These are phyloP conservation scores for Sesamia nonagrioides DNA, from an alignment of 1,140 invertebrate genomes.

Conservation along the genomic window DNA sequence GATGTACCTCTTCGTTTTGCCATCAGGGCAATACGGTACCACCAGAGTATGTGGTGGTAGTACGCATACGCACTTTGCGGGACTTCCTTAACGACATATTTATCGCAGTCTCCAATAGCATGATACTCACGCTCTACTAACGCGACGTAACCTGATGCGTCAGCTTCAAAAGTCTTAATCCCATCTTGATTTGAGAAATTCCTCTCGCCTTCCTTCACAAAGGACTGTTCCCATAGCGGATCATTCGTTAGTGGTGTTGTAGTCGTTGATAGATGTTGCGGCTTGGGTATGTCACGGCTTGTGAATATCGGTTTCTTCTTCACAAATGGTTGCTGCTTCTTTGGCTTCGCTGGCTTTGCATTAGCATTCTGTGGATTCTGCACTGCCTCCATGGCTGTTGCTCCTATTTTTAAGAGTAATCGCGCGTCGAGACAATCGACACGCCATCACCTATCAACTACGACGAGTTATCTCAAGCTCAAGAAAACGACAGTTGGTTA, in stretches of 20 bases:
- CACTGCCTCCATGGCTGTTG: no score
- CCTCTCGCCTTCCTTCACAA: neutral
- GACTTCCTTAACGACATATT: neutral
- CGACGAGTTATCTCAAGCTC: no score
- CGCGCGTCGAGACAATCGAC: no score
- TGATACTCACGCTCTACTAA: neutral
- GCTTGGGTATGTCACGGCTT: neutral
- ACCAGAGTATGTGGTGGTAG: constrained; percentile 26
- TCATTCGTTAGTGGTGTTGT: neutral
- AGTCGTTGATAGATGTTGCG: neutral
- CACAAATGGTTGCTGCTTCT: neutral
- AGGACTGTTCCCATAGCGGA: neutral
- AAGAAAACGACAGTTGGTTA: no score
- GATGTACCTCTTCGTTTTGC: neutral
- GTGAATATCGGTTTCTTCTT: neutral
- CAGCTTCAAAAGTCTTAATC: neutral
- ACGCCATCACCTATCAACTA: no score
- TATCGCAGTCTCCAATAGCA: constrained; percentile 1
- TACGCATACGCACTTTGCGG: constrained; percentile 17
- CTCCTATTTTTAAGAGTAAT: no score
- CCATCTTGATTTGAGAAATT: neutral
- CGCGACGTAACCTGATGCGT: neutral
- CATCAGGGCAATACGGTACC: constrained; percentile 33
- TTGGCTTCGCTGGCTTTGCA: no score
- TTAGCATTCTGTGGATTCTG: no score